Base-by-base conservation (phyloP, 1,140 invertebrate species). In the Phthorimaea operculella region DNA sequence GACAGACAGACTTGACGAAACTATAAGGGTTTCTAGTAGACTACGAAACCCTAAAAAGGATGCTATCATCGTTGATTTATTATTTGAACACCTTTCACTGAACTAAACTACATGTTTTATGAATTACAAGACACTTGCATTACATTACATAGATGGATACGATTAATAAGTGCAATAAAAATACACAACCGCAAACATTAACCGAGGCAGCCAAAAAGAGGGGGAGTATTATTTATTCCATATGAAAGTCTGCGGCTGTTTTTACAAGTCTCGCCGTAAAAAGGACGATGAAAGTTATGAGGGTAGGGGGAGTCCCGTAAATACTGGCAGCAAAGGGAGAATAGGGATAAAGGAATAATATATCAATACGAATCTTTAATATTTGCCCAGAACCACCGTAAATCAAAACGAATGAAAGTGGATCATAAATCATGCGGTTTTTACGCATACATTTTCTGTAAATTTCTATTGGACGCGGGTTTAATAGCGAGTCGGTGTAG, bases 311-410 rank as follows among this genome's bases (percentile, higher is more conserved):
- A 57, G 68, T 78, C 74, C 73, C 77, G 76, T 84, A 84, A 84
- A 84, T 82, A 82, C 21, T 6, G 6, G 2, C 21, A 28, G 76
- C 72, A 69, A 64, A 78, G 74, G 75, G 79, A 81, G 72, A 83
- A 82, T 77, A 66, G 68, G 79, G 79, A 85, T 82, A 80, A 83
- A 83, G 77, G 76, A 78, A 85, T 83, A 84, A 84, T 85, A 85
- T 83, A 83, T 83, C 82, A 83, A 82, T 83, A 78, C 70, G 77
- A 78, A 82, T 85, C 79, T 85, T 85, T 85, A 81, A 82, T 85
- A 83, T 83, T 81, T 74, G 76, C 79, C 74, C 72, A 73, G 68
- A 65, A 67, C 68, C 67, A 71, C 70, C 76, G 78, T 85, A 83
- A 85, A 85, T 85, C 82, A 82, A 68, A 75, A 64, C 66, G 77